A percentile compares a stretch with the other conserved stretches of the same genome.
phyloP scores from a whole-genome alignment of 2,888 invertebrate genomes.

The Cerceris ruficornis region DNA sequence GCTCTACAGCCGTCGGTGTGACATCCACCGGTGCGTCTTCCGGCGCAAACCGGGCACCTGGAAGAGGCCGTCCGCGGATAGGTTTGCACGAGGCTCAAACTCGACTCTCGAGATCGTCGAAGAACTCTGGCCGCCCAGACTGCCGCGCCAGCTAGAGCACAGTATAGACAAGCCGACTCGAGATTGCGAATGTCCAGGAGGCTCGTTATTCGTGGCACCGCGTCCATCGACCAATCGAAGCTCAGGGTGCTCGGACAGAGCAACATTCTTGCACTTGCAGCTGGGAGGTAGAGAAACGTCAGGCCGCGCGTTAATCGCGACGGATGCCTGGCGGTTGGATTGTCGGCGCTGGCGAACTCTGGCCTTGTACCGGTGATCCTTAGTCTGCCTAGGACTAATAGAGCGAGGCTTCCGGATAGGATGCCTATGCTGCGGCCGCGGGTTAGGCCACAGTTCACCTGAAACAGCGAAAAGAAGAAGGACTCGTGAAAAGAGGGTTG shows the following conservation, averaged over 20 bases:
- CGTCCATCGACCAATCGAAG: conserved; percentile 99
- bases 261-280: conserved; percentile 93
- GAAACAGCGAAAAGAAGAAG: conserved; percentile 30
- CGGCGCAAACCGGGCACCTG: conserved; percentile 87
- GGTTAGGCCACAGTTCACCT: conserved; percentile 69
- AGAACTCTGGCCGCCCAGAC: conserved; percentile 73
- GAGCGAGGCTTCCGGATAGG: conserved; percentile 86
- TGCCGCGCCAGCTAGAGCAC: conserved; percentile 75
- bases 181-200: conserved; percentile 91
- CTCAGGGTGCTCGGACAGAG: conserved; percentile 94
- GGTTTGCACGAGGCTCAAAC: conserved; percentile 24
- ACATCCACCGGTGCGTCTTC: conserved; percentile 86
- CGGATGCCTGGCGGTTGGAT: conserved; percentile 95
- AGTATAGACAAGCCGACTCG: conserved; percentile 89
- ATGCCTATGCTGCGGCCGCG: conserved; percentile 88
- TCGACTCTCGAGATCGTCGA: conserved; percentile 50
- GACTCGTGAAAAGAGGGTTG: not conserved
- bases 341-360: conserved; percentile 96
- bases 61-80: conserved; percentile 67
- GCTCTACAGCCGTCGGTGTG: conserved; percentile 88
- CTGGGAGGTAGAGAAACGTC: conserved; percentile 96
- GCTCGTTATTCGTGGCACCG: conserved; percentile 92
- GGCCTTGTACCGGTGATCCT: conserved; percentile 89
- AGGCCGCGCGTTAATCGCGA: conserved; percentile 91
- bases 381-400: conserved; percentile 89